These are phyloP conservation scores for Otolemur crassicaudatus DNA, from an alignment of 2,797 vertebrate genomes.

Conservation along the genomic window DNA sequence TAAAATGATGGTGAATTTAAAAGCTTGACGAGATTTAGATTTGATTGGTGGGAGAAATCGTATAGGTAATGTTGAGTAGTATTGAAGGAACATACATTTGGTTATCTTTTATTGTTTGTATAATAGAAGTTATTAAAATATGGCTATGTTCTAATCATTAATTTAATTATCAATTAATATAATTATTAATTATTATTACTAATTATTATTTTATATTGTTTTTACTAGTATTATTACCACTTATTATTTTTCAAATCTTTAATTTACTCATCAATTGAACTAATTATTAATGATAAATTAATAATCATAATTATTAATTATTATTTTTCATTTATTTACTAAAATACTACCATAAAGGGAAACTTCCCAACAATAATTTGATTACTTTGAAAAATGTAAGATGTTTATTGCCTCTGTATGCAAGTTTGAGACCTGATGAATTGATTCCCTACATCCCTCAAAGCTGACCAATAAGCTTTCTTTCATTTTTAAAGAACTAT, in stretches of 20 bases:
- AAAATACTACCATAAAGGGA: not conserved
- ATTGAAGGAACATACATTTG: not conserved
- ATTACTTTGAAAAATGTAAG: not conserved
- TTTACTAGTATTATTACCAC: no score
- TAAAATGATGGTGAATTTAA: not conserved
- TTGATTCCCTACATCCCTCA: not conserved
- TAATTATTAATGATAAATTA: no score
- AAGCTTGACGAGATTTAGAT: not conserved
- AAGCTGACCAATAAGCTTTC: not conserved
- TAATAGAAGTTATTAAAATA: not conserved
- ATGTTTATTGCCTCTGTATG: not conserved
- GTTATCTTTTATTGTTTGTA: not conserved
- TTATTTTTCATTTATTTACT: not conserved
- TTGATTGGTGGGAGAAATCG: not conserved
- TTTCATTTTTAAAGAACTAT: conserved; percentile 5
- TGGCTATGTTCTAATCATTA: not conserved
- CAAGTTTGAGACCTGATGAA: not conserved
- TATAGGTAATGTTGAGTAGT: not conserved
- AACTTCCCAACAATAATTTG: not conserved
- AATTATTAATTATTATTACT: no score
- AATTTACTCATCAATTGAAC: no score
- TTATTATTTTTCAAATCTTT: no score
- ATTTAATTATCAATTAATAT: no score
- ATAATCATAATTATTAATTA: not conserved
- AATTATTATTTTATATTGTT: no score